Percentiles rank a stretch among this genome's conserved stretches.
Evolutionary conservation across 2,113 vertebrate species (phyloP).

Genomic region (Jacana jacana): DNA sequence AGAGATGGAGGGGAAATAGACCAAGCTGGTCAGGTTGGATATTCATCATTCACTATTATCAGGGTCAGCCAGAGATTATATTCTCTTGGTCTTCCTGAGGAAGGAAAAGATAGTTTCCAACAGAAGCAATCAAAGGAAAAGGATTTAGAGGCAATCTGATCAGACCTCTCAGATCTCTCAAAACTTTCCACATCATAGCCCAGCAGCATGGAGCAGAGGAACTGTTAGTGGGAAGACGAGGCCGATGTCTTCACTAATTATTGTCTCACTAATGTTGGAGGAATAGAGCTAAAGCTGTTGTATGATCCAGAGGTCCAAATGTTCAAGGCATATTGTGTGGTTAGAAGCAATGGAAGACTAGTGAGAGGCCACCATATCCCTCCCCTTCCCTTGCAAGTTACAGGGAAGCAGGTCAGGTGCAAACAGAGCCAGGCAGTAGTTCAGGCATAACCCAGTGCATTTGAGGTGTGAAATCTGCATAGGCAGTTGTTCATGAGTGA

Average conservation of each 20-base stretch:
- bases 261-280: neutral
- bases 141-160: neutral
- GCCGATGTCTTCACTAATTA: neutral
- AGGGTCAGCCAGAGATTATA: neutral
- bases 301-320: neutral
- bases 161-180: neutral
- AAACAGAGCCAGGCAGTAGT: neutral
- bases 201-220: neutral
- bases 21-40: neutral
- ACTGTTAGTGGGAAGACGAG: neutral
- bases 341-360: neutral
- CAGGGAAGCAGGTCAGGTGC: neutral
- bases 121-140: neutral
- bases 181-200: neutral
- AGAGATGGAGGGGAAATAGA: neutral
- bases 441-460: neutral
- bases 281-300: neutral
- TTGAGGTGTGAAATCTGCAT: neutral
- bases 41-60: neutral
- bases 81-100: neutral
- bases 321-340: neutral
- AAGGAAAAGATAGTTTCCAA: neutral
- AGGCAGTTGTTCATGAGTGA: neutral
- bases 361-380: neutral
- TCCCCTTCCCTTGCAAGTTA: neutral